Base-by-base conservation (phyloP, 1,140 invertebrate genomes). In the Dolichoris vasculosae region DNA sequence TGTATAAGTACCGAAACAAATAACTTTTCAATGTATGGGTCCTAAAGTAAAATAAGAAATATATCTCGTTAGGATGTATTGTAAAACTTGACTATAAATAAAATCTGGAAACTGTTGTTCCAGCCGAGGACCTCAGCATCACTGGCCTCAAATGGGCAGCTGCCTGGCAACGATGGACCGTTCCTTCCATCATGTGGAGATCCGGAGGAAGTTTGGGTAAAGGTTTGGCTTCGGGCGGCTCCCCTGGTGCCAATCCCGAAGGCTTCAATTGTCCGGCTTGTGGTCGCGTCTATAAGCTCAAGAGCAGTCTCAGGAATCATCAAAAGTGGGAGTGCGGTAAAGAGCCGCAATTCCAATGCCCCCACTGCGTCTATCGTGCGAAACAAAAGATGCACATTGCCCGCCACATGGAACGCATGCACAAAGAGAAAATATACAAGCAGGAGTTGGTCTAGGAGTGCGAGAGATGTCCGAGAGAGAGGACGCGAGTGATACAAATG, bases 291-390 rank as follows among this genome's bases (percentile, higher is more conserved):
- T 97, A 97, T 93, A 97, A 97, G 91, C 94, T 97, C 73, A 97
- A 97, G 92, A 97, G 96, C 85, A 97, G 96, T 88, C 93, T 97
- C 89, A 94, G 96, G 38, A 97, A 97, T 90, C 96, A 97, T 90
- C 96, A 97, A 93, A 97, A 97, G 91, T 97, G 96, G 96, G 97
- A 97, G 91, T 97, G 97, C 91, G 96, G 96, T 87, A 97, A 97
- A 92, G 96, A 97, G 91, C 96, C 96, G 1, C 96, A 97, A 90
- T 97, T 97, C 90, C 96, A 96, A 88, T 97, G 96, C 92, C 96
- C 96, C 9, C 96, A 96, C 92, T 97, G 96, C 91, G 95, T 96
- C 17, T 97, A 97, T 91, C 94, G 96, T 85, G 96, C 96, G 87
- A 97, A 97, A 90, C 96, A 97, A 90, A 97, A 97, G 94, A 97